These are phyloP conservation scores for Stenurella melanura DNA, from an alignment of 2,888 invertebrate genomes.

Conservation along the genomic window DNA sequence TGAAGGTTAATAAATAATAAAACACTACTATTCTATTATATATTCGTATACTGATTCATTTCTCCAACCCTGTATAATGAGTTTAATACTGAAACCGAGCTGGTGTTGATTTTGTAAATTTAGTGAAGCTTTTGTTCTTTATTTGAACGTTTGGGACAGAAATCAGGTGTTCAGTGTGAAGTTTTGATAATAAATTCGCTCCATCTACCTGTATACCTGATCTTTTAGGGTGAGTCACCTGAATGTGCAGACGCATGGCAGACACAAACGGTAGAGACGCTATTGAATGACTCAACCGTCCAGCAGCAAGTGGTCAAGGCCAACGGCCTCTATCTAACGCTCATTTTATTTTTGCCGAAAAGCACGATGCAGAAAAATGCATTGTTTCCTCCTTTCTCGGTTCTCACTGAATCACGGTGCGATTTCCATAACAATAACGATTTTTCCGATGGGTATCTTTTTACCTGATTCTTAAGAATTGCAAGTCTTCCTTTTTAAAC, in stretches of 20 bases:
- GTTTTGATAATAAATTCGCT: constrained; percentile 47
- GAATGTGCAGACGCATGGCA: constrained; percentile 53
- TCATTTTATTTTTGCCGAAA: constrained; percentile 52
- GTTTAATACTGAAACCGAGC: not conserved
- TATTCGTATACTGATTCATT: too few relatives aligned
- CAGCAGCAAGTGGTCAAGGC: constrained; percentile 67
- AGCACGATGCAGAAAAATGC: constrained; percentile 42
- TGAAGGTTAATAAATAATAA: too few relatives aligned
- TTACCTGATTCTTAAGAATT: not conserved
- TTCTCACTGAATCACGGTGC: constrained; percentile 18
- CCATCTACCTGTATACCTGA: constrained; percentile 55
- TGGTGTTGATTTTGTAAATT: not conserved
- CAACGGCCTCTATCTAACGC: constrained; percentile 66
- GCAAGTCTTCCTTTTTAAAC: not conserved
- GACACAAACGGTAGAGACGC: constrained; percentile 51
- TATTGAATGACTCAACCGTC: constrained; percentile 53
- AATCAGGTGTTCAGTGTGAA: constrained; percentile 47
- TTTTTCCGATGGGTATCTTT: constrained; percentile 12
- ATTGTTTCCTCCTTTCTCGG: constrained; percentile 32
- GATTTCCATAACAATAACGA: constrained; percentile 24
- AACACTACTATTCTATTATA: too few relatives aligned
- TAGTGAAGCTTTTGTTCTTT: not conserved
- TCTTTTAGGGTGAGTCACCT: constrained; percentile 53
- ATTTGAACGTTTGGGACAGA: constrained; percentile 19
- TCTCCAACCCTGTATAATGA: not conserved